Base-by-base conservation (phyloP, 1,140 invertebrate genomes). In the Tenebrio molitor region DNA sequence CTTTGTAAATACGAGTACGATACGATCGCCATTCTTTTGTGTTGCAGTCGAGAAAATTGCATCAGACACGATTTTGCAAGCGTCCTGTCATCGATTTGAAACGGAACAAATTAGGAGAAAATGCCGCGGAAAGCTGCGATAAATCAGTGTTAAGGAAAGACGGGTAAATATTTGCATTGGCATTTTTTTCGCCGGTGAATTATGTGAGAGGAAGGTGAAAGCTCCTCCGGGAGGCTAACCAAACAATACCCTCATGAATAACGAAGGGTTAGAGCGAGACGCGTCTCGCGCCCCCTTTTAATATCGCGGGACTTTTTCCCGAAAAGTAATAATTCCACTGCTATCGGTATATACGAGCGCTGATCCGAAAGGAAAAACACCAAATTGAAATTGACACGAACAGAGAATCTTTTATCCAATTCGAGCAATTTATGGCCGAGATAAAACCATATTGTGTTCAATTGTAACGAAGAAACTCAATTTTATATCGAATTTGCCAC, bases 401-500 rank as follows among this genome's bases (percentile, higher is more conserved):
- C 42, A 46, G 4, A 46, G 10, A 17, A 17, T 16, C 42, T 46
- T 46, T 15, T 46, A 46, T 46, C 42, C 42, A 17, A 17, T 46
- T 46, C 4, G 1, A 16, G 16, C 42, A 46, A 46, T 46, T 46
- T 46, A 19, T 46, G 17, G 12, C 15, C 42, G 16, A 46, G 42
- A 15, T 46, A 46, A 46, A 46, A 46, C 42, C 42, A 46, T 46
- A 17, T 19, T 46, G 16, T 19, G 42, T 46, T 46, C 42, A 46
- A 46, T 17, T 46, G 14, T 46, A 17, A 46, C 42, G 14, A 46
- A 46, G 42, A 46, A 46, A 17, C 16, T 46, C 42, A 46, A 46
- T 46, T 46, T 46, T 46, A 46, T 46, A 46, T 46, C 10, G 42
- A 46, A 46, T 46, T 46, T 46, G 14, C 16, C 16, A 46, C 42